Evolutionary conservation across 1,140 invertebrate genomes (phyloP), one percentile per base, ranked within the genome.

Genomic region (Bemisia tabaci): DNA sequence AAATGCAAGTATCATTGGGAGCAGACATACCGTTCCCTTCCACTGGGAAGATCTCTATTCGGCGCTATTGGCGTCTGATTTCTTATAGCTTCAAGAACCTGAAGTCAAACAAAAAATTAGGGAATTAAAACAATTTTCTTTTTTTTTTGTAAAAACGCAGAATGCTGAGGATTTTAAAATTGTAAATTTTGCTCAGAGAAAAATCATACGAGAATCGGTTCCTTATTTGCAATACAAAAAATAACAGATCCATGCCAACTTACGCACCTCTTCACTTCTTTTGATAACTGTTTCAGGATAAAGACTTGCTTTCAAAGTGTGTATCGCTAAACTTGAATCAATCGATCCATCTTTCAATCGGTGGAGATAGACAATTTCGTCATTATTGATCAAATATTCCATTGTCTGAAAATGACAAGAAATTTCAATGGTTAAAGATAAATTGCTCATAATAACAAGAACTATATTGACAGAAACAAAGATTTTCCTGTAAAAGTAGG

Each of bases 351-450:
- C 78, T 33, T 74, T 78, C 60, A 86, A 70, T 62, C 83, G 81
- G 73, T 82, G 87, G 48, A 87, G 75, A 73, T 84, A 86, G 24
- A 86, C 79, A 12, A 87, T 75, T 67, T 77, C 74, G 48, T 81
- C 80, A 23, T 80, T 78, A 61, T 84, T 77, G 5, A 79, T 68
- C 21, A 83, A 70, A 65, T 82, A 79, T 58, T 85, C 83, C 74
- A 86, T 79, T 2, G 77, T 82, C 83, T 85, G 70, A 22, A 76
- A 77, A 67, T 63, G 33, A 39, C n/a, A 12, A 25, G 24, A 25
- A 66, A 58, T 64, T 58, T 63, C 63, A 17, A 22, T 65, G 23
- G 12, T 27, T 21, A 67, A 9, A 25, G 22, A n/a, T 65, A 65
- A 5, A 2, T 58, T 67, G 21, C n/a, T n/a, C n/a, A n/a, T n/a